These are phyloP conservation scores for Zygogramma bicolorata DNA, from an alignment of 2,888 invertebrate genomes.

Conservation along the genomic window DNA sequence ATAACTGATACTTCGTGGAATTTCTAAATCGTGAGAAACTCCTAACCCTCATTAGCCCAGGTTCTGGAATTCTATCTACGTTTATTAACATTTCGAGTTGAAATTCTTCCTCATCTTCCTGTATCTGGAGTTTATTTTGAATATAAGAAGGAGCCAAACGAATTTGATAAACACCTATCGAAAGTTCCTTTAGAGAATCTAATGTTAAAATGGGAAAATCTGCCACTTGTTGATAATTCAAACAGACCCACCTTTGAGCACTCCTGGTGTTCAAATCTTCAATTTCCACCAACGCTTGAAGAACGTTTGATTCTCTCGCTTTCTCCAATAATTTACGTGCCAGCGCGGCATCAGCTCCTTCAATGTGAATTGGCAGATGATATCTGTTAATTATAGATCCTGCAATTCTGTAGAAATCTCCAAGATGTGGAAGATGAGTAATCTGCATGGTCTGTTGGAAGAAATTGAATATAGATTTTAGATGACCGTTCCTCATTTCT, in stretches of 20 bases:
- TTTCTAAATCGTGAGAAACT: neutral
- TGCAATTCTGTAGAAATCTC: slow-evolving; percentile 11
- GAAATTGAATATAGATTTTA: too few relatives aligned
- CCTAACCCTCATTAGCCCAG: neutral
- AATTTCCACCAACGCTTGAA: slow-evolving; percentile 19
- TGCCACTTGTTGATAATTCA: too few relatives aligned
- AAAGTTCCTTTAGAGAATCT: neutral
- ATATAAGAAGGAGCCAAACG: neutral
- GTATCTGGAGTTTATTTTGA: slow-evolving; percentile 4
- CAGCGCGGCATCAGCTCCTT: neutral
- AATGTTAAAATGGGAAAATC: neutral
- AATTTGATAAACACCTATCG: slow-evolving; percentile 6
- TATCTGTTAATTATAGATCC: neutral
- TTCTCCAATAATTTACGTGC: too few relatives aligned
- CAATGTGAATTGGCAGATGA: too few relatives aligned
- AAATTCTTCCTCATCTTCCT: slow-evolving; percentile 1
- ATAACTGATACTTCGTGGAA: too few relatives aligned
- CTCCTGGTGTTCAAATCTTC: slow-evolving; percentile 9
- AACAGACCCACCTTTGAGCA: neutral
- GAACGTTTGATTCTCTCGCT: neutral
- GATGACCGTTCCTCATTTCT: too few relatives aligned
- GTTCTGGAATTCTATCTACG: neutral
- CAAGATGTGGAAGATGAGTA: too few relatives aligned
- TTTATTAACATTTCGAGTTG: slow-evolving; percentile 4
- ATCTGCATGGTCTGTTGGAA: too few relatives aligned